Conservation (phyloP, 1,140 invertebrate species). For the Drosophila lacertosa region DNA sequence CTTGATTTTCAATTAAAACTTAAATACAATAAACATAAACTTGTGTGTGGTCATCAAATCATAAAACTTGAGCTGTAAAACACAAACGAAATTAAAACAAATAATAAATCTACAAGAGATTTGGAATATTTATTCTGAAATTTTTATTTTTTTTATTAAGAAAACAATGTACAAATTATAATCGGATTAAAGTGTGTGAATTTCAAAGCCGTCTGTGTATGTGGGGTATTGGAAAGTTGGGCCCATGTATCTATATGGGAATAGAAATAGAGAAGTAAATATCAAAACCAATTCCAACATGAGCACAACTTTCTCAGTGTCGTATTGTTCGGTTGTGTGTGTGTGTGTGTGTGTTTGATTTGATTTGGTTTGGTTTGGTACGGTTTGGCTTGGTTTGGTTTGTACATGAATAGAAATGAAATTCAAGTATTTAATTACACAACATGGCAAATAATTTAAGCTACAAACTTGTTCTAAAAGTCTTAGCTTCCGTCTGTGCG, state of each 20-base stretch:
- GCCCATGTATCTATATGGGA: conserved; percentile 6
- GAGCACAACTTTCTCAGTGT: conserved; percentile 41
- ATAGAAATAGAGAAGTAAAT: not conserved
- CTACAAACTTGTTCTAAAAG: conserved; percentile 93
- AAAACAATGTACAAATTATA: conserved; percentile 30
- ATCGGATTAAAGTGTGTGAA: conserved; percentile 34
- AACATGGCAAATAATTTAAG: conserved; percentile 84
- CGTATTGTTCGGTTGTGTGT: conserved; percentile 27
- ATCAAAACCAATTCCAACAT: conserved; percentile 2
- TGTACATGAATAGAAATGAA: conserved; percentile 84
- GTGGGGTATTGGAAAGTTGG: conserved; percentile 45
- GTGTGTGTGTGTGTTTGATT: conserved; percentile 16
- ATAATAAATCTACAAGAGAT: conserved; percentile 25
- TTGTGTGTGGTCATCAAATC: conserved; percentile 4
- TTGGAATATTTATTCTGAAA: conserved; percentile 27
- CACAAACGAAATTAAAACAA: conserved; percentile 1
- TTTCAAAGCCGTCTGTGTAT: conserved; percentile 62
- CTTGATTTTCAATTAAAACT: conserved; percentile 42
- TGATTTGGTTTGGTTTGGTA: conserved; percentile 53
- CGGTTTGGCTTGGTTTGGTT: conserved; percentile 70
- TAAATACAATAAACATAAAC: conserved; percentile 17
- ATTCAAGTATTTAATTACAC: conserved; percentile 84
- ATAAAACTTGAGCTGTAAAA: conserved; percentile 8
- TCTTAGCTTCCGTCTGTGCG: conserved; percentile 92
- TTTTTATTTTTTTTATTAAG: too few species aligned